Evolutionary conservation across 2,888 invertebrate genomes (phyloP).

Genomic region (Lomographa bimaculata): DNA sequence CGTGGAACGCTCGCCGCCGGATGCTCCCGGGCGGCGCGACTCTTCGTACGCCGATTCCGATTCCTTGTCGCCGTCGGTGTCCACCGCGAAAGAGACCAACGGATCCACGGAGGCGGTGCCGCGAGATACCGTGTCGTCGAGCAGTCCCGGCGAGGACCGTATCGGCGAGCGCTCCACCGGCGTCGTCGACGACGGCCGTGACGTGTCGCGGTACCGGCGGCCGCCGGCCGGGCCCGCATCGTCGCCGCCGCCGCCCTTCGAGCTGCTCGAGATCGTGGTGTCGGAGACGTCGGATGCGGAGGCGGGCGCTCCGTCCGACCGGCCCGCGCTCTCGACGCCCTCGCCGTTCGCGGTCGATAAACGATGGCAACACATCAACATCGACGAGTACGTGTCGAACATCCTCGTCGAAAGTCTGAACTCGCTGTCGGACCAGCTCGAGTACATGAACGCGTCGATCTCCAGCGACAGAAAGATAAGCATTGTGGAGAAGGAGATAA

Average conservation of each 20-base stretch:
- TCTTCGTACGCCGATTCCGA: slow-evolving; percentile 49
- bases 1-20: slow-evolving; percentile 13
- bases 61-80: slow-evolving; percentile 51
- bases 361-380: slow-evolving; percentile 48
- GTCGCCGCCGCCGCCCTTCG: slow-evolving; percentile 52
- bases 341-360: slow-evolving; percentile 19
- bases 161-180: slow-evolving; percentile 44
- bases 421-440: slow-evolving; percentile 73
- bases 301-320: slow-evolving; percentile 29
- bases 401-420: slow-evolving; percentile 79
- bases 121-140: slow-evolving; percentile 27
- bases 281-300: slow-evolving; percentile 62
- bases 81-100: slow-evolving; percentile 50
- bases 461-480: slow-evolving; percentile 64
- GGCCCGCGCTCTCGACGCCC: slow-evolving; percentile 26
- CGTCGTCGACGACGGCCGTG: slow-evolving; percentile 47
- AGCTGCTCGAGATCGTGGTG: slow-evolving; percentile 71
- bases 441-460: slow-evolving; percentile 68
- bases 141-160: slow-evolving; percentile 43
- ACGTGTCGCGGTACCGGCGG: slow-evolving; percentile 48
- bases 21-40: slow-evolving; percentile 33
- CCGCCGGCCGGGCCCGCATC: slow-evolving; percentile 36
- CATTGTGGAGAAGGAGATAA: slow-evolving; percentile 78
- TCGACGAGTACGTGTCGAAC: slow-evolving; percentile 79
- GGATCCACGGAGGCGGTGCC: slow-evolving; percentile 14